Evolutionary conservation across 53 echinoderm and acorn worm genomes (phyloP), one percentile per base, ranked within the genome.

Genomic region (Echinometra lucunter): DNA sequence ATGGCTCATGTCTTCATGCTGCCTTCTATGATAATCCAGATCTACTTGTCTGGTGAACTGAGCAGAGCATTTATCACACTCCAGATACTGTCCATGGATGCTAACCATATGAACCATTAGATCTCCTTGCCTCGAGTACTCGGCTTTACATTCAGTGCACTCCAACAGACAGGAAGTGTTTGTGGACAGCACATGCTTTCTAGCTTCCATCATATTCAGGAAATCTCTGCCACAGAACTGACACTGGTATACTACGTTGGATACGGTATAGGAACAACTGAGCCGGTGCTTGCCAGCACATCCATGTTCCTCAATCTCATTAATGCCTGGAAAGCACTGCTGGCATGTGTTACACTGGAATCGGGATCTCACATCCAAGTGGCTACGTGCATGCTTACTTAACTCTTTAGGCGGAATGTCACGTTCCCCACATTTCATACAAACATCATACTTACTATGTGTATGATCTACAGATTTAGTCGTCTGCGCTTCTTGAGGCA

Each of bases 141-240:
- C 53, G 8, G 44, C 45, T 18, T 49, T 28, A 56, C 78, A 78
- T 28, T 57, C 56, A 7, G 75, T 44, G 78, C 92, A 92, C 18
- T 74, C 92, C 49, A 75, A 74, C 57, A 55, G 37, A 55, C 92
- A 92, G 18, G 92, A 45, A 23, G 53, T 30, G 78, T 92, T 78
- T n/a, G 92, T 92, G 34, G 92, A 92, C 34, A 92, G 92, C 75
- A 92, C 92, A 92, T 92, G 92, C 35, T 92, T 92, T 34, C 78
- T 74, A 9, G 92, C 92, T 38, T 92, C 92, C 56, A 92, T 47
- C 45, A 92, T 37, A 37, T 57, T 92, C 21, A 1, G 23, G 45
- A 92, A 92, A n/a, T 35, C 60, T 58, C 35, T 74, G 35, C 34
- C 75, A 37, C 92, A 92, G 35, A 37, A 57, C 57, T 57, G 38